These are phyloP conservation scores for Seira musarum DNA, from an alignment of 2,888 invertebrate species.

Conservation along the genomic window DNA sequence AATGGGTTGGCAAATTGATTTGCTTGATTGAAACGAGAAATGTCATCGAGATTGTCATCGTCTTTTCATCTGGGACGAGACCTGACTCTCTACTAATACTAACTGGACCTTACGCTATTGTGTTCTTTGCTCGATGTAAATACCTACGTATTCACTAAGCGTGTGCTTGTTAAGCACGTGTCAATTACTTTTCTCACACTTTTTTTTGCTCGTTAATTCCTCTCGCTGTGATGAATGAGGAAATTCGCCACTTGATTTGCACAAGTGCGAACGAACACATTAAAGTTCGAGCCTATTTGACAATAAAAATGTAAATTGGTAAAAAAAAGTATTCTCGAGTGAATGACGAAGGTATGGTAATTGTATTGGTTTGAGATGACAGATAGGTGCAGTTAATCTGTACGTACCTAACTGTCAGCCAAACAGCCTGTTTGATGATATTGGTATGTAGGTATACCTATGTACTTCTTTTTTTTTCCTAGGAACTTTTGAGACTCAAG, in stretches of 20 bases:
- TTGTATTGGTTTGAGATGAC: constrained; percentile 49
- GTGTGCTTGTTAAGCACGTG: too few species aligned
- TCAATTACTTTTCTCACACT: constrained; percentile 52
- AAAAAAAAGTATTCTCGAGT: constrained; percentile 33
- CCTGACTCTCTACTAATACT: too few species aligned
- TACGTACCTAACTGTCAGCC: too few species aligned
- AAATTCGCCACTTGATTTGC: too few species aligned
- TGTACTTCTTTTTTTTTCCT: constrained; percentile 26
- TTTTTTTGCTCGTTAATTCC: too few species aligned
- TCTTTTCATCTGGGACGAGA: too few species aligned
- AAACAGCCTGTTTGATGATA: background rate
- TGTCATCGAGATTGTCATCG: constrained; percentile 39
- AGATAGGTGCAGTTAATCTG: constrained; percentile 20
- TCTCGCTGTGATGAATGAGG: too few species aligned
- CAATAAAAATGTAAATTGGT: constrained; percentile 59
- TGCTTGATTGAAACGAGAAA: background rate
- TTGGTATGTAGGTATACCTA: constrained; percentile 43
- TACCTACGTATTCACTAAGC: too few species aligned
- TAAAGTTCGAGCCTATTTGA: too few species aligned
- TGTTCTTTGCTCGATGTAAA: too few species aligned
- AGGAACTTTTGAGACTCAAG: constrained; percentile 44
- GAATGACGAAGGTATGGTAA: background rate
- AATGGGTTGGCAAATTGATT: constrained; percentile 39
- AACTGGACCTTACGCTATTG: too few species aligned
- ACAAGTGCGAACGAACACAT: too few species aligned